phyloP scores from a whole-genome alignment of 2,888 invertebrate species.

The Cataglyphis albicans region DNA sequence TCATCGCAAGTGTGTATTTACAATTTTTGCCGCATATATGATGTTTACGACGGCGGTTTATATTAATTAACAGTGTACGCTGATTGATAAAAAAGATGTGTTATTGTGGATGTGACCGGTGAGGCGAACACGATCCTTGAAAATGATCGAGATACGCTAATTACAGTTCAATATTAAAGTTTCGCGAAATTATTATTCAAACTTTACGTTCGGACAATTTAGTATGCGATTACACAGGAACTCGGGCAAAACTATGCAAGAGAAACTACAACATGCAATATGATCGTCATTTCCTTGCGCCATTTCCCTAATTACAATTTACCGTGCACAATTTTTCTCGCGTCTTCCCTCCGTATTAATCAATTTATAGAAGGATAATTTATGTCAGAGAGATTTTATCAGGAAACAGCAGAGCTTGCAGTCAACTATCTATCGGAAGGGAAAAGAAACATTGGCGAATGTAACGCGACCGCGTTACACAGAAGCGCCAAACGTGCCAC shows the following conservation, averaged over 20 bases:
- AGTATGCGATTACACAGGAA: not conserved
- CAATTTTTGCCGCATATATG: not conserved
- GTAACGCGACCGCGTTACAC: slow-evolving; percentile 32
- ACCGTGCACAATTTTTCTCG: not conserved
- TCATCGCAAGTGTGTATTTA: slow-evolving; percentile 7
- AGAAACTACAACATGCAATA: not conserved
- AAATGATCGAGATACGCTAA: slow-evolving; percentile 14
- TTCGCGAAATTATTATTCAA: slow-evolving; percentile 6
- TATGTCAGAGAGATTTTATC: not conserved
- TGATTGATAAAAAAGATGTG: not conserved
- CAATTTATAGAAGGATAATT: not conserved
- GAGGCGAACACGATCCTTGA: slow-evolving; percentile 5
- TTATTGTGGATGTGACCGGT: not conserved
- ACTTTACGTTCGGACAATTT: slow-evolving; percentile 17
- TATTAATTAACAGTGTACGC: slow-evolving; percentile 22
- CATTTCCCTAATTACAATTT: slow-evolving; percentile 12
- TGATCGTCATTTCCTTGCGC: not conserved
- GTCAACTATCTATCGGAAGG: slow-evolving; percentile 19
- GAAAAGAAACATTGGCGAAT: slow-evolving; percentile 24
- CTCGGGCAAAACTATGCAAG: not conserved
- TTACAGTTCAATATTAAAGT: not conserved
- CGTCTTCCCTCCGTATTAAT: not conserved
- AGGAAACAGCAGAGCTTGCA: not conserved
- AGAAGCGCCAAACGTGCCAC: slow-evolving; percentile 47
- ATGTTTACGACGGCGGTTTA: slow-evolving; percentile 2